These are phyloP conservation scores for Onychomys arenicola DNA, from an alignment of 2,797 vertebrate genomes.

Conservation along the genomic window DNA sequence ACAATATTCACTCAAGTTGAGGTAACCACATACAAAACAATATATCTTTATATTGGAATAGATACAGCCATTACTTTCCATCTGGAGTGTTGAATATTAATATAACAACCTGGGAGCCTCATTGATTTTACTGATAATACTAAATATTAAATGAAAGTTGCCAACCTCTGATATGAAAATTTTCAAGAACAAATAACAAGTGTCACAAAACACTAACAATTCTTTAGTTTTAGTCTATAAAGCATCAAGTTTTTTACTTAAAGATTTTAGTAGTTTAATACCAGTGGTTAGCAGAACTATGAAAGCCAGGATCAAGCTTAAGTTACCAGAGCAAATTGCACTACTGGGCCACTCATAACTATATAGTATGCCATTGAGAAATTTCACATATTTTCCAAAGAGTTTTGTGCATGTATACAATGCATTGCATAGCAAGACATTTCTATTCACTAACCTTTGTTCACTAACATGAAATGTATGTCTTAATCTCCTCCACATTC, in stretches of 20 bases:
- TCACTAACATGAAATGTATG: neutral
- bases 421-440: neutral
- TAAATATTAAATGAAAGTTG: slow-evolving; percentile 28
- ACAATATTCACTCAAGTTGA: neutral
- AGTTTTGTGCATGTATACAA: neutral
- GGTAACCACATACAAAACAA: neutral
- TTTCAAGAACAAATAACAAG: slow-evolving; percentile 50
- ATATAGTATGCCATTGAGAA: too few species aligned
- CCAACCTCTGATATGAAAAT: slow-evolving; percentile 12
- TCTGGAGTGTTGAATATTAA: neutral
- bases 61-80: slow-evolving; percentile 8
- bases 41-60: neutral
- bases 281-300: slow-evolving; percentile 9
- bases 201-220: neutral
- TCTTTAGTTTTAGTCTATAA: slow-evolving; percentile 36
- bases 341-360: too few species aligned
- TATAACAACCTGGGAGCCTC: neutral
- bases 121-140: slow-evolving; percentile 23
- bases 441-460: neutral
- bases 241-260: slow-evolving; percentile 32
- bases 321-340: too few species aligned
- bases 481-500: neutral
- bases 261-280: neutral
- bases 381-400: neutral
- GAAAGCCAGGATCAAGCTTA: too few species aligned